phyloP scores from a whole-genome alignment of 2,113 vertebrate species.

The Atrichornis clamosus region DNA sequence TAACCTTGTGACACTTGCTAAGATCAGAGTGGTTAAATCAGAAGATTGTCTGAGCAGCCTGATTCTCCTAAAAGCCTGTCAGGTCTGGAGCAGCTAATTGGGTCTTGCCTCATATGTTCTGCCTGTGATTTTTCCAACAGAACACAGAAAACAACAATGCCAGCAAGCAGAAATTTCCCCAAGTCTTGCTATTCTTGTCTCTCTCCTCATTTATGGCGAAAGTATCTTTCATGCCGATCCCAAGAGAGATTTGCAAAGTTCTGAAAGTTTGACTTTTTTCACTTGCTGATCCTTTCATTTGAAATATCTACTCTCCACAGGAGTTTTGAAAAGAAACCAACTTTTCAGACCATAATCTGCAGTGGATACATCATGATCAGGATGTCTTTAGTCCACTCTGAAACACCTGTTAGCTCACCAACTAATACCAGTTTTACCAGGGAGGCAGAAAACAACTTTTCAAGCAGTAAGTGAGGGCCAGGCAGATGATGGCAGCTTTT shows the following conservation, averaged over 20 bases:
- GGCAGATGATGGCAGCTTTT: neutral
- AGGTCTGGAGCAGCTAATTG: slow-evolving; percentile 34
- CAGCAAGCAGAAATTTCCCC: neutral
- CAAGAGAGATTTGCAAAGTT: neutral
- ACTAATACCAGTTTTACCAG: neutral
- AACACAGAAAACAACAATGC: neutral
- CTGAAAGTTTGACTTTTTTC: neutral
- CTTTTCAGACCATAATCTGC: neutral
- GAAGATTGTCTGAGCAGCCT: slow-evolving; percentile 9
- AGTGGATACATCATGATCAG: neutral
- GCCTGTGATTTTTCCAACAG: neutral
- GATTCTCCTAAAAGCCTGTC: slow-evolving; percentile 25
- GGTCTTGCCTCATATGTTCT: neutral
- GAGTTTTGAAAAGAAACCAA: neutral
- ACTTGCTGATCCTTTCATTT: neutral
- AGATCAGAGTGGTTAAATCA: slow-evolving; percentile 43
- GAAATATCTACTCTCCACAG: neutral
- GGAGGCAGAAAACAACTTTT: neutral
- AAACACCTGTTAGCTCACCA: neutral
- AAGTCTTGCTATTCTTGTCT: neutral
- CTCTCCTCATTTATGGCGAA: neutral
- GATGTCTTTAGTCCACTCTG: neutral
- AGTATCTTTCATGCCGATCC: neutral
- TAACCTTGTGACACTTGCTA: slow-evolving; percentile 46
- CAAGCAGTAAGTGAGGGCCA: neutral